Base-by-base conservation (phyloP, 1,140 invertebrate genomes). In the Drosophila miranda region DNA sequence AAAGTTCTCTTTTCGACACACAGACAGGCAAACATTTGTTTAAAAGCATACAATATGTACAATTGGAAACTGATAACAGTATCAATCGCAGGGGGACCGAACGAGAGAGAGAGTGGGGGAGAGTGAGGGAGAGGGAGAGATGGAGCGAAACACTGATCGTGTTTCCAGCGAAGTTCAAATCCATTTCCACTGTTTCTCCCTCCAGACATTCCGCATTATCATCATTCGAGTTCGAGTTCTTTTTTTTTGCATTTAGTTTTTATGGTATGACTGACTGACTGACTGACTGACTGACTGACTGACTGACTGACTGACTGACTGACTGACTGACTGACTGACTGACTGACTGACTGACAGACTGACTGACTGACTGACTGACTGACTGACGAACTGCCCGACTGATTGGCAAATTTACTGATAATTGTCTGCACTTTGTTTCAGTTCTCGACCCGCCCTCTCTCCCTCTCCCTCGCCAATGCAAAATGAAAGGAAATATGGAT, bases 181-280 rank as follows among this genome's bases (percentile, higher is more conserved):
- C 82, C 82, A 87, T 84, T 84, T 82, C 74, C 71, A 75, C 13
- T 59, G 44, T 66, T 55, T 45, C 42, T 62, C 67, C 30, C 26
- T 48, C 34, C 62, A 38, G 34, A 38, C 34, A 11, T 26, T 26
- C 34, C 54, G 59, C 56, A 55, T 75, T 83, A 83, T 84, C 79
- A 84, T 38, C 34, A 38, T 11, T 38, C 34, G 34, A 38, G 34
- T 38, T 38, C 34, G 34, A 38, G 34, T 5, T 13, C 55, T 62
- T 83, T 84, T 57, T n/a, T 80, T 84, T 76, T 84, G 75, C 81
- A 86, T 84, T 60, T 84, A 86, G 80, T 84, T 80, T 56, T 80
- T 73, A 44, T 76, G 34, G 43, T 19, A 19, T 19, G 19, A 19
- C 19, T 19, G n/a, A n/a, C n/a, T n/a, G n/a, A n/a, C n/a, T n/a